These are phyloP conservation scores for Pachypanchax playfairii DNA, from an alignment of 2,113 vertebrate species.

Conservation along the genomic window DNA sequence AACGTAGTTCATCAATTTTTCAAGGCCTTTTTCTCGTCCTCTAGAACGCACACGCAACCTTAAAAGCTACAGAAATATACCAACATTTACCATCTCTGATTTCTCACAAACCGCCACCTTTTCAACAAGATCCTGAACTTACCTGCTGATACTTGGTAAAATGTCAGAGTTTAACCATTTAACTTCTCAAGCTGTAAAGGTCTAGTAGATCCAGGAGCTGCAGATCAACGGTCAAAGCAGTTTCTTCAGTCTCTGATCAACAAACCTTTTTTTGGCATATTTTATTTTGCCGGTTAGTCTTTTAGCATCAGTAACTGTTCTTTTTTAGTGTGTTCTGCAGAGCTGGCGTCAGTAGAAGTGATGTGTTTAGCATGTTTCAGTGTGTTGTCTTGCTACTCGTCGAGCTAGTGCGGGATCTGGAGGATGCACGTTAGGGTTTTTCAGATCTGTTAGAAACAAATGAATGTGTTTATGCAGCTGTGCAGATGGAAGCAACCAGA, in stretches of 20 bases:
- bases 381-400: conserved; percentile 1
- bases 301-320: conserved; percentile 15
- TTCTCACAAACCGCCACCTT: conserved; percentile 14
- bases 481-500: no score
- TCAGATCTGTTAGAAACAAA: not conserved
- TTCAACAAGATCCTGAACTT: conserved; percentile 65
- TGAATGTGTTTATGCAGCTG: no score
- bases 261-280: not conserved
- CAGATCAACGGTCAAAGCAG: conserved; percentile 6
- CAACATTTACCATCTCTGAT: conserved; percentile 34
- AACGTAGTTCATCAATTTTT: conserved; percentile 40
- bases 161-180: not conserved
- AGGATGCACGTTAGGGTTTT: not conserved
- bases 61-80: conserved; percentile 52
- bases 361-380: conserved; percentile 13
- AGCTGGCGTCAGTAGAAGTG: conserved; percentile 15
- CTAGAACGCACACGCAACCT: conserved; percentile 65
- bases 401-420: not conserved
- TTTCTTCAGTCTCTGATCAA: conserved; percentile 2
- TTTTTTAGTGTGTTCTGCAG: conserved; percentile 14
- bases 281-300: not conserved
- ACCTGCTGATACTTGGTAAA: conserved; percentile 5
- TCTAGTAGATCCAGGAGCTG: conserved; percentile 32
- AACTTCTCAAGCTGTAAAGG: conserved; percentile 8
- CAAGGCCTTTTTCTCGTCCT: conserved; percentile 49